These are phyloP conservation scores for Pollachius pollachius DNA, from an alignment of 2,113 vertebrate species.

Conservation along the genomic window DNA sequence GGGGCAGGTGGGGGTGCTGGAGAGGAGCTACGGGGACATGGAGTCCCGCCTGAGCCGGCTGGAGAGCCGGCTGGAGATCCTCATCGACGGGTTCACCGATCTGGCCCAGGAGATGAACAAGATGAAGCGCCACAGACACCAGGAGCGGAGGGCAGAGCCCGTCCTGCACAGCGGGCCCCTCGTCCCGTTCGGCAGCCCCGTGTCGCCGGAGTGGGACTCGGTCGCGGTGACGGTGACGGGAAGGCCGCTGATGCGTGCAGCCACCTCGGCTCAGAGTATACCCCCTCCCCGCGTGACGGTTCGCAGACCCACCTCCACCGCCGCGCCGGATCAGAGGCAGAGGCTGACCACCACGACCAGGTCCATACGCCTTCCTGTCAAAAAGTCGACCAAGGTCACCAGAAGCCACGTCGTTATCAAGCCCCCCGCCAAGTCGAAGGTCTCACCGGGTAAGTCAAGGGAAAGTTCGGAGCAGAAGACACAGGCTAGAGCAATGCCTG, in stretches of 20 bases:
- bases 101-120: constrained; percentile 71
- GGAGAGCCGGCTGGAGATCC: constrained; percentile 67
- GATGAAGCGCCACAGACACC: constrained; percentile 56
- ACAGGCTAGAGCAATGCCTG: constrained; percentile 21
- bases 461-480: constrained; percentile 18
- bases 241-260: constrained; percentile 24
- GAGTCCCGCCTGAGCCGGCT: constrained; percentile 57
- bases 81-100: constrained; percentile 72
- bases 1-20: constrained; percentile 44
- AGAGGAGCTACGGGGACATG: constrained; percentile 60
- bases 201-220: constrained; percentile 5
- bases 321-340: not conserved
- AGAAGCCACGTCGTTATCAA: constrained; percentile 20
- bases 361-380: not conserved
- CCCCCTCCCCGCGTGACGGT: constrained; percentile 31
- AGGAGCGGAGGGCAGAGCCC: constrained; percentile 34
- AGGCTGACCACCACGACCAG: not conserved
- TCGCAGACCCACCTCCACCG: constrained; percentile 17
- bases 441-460: constrained; percentile 20
- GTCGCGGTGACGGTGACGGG: constrained; percentile 23
- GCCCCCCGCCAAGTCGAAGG: constrained; percentile 33
- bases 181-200: constrained; percentile 16
- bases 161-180: constrained; percentile 14
- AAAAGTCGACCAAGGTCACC: constrained; percentile 27
- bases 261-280: constrained; percentile 45